Evolutionary conservation across 2,113 vertebrate genomes (phyloP).

Genomic region (Perca schrenkii): DNA sequence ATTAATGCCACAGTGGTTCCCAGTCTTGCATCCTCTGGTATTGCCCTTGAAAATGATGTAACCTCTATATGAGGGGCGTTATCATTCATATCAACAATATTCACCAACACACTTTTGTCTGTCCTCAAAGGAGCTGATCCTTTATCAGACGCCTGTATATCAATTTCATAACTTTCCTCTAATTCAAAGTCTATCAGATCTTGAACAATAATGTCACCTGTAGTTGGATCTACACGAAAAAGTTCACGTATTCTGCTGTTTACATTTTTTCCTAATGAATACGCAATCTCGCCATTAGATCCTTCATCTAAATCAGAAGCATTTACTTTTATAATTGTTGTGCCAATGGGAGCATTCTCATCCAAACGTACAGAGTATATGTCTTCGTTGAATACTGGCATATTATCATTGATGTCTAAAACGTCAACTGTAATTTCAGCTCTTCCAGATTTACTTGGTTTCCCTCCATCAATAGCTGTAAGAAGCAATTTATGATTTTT

Average conservation of each 20-base stretch:
- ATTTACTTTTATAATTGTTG: conserved; percentile 41
- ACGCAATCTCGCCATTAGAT: conserved; percentile 29
- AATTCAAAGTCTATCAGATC: conserved; percentile 37
- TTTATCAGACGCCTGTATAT: conserved; percentile 74
- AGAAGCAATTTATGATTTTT: conserved; percentile 51
- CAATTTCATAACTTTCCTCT: conserved; percentile 63
- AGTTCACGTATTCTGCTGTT: conserved; percentile 12
- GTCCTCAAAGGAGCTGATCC: conserved; percentile 45
- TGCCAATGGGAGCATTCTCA: conserved; percentile 45
- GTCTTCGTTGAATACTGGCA: conserved; percentile 63
- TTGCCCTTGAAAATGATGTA: conserved; percentile 87
- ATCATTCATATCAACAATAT: conserved; percentile 76
- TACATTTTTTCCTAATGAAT: conserved; percentile 44
- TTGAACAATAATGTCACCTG: conserved; percentile 45
- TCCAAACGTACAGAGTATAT: neutral
- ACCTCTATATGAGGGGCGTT: conserved; percentile 89
- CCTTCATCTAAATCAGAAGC: conserved; percentile 57
- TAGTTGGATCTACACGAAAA: conserved; percentile 18
- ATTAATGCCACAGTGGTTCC: conserved; percentile 73
- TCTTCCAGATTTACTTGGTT: conserved; percentile 51
- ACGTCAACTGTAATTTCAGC: conserved; percentile 38
- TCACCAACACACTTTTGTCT: conserved; percentile 49
- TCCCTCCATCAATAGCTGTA: conserved; percentile 71
- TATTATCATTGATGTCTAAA: conserved; percentile 71
- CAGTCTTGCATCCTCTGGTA: conserved; percentile 70